Percentiles rank a stretch among this genome's conserved stretches.
phyloP scores from a whole-genome alignment of 2,888 invertebrate genomes.

The Dorcus hopei region DNA sequence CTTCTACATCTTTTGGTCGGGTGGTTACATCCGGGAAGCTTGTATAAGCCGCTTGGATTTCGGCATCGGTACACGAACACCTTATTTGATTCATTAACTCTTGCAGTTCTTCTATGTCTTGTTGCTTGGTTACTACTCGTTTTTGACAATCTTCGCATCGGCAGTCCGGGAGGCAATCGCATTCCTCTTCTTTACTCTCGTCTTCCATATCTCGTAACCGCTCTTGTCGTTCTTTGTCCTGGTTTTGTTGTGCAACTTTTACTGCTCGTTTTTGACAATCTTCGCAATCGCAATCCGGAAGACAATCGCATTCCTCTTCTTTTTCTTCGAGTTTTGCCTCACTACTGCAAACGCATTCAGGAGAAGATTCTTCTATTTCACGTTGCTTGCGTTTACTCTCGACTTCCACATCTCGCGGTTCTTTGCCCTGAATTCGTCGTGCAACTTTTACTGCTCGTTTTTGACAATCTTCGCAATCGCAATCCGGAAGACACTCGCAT shows the following conservation, averaged over 20 bases:
- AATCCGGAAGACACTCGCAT: background rate
- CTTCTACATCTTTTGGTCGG: constrained; percentile 10
- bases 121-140: background rate
- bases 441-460: no score
- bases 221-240: no score
- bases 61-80: constrained; percentile 26
- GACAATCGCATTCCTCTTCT: background rate
- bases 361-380: no score
- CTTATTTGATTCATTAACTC: constrained; percentile 21
- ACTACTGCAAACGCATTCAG: background rate
- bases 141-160: background rate
- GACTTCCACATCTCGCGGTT: background rate
- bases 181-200: background rate
- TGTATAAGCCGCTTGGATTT: constrained; percentile 11
- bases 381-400: background rate
- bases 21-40: constrained; percentile 4
- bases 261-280: no score
- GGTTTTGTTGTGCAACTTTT: no score
- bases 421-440: no score
- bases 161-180: background rate
- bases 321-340: background rate
- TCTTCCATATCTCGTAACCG: background rate
- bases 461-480: background rate
- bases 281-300: background rate
- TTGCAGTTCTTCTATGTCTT: constrained; percentile 16